Evolutionary conservation across 1,140 invertebrate species (phyloP).

Genomic region (Galendromus occidentalis): DNA sequence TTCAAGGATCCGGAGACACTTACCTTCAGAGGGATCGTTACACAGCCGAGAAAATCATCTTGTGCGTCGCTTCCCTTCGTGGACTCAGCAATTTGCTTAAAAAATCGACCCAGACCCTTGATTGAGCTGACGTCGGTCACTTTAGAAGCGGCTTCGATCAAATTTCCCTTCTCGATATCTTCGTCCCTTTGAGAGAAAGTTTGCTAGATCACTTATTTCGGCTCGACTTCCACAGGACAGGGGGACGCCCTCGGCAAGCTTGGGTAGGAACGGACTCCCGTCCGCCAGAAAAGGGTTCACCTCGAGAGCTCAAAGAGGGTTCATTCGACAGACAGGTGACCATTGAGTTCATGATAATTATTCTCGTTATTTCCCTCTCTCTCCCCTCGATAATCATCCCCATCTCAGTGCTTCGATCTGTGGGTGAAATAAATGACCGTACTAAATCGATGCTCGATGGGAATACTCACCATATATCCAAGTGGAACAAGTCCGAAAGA

Average conservation of each 20-base stretch:
- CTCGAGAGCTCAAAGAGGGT: no score
- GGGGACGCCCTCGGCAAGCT: no score
- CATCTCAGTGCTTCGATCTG: no score
- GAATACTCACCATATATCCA: conserved; percentile 66
- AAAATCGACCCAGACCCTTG: conserved; percentile 39
- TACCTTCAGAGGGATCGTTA: conserved; percentile 61
- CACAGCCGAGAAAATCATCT: conserved; percentile 78
- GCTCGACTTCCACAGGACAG: no score
- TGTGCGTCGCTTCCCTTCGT: conserved; percentile 58
- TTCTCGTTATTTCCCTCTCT: no score
- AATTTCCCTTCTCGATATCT: not conserved
- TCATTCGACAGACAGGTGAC: no score
- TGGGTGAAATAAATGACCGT: no score
- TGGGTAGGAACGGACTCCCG: no score
- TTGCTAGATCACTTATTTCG: not conserved
- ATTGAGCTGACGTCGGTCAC: conserved; percentile 1
- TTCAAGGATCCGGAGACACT: not conserved
- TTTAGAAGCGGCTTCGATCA: not conserved
- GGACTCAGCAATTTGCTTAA: conserved; percentile 90
- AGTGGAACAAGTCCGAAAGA: conserved; percentile 58
- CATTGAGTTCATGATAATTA: no score
- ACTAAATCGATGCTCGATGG: no score
- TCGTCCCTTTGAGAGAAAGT: not conserved
- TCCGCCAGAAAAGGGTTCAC: no score
- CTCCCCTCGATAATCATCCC: no score